A percentile compares a stretch with the other conserved stretches of the same genome.
phyloP scores from a whole-genome alignment of 2,113 vertebrate genomes.

The Urocolius indicus region DNA sequence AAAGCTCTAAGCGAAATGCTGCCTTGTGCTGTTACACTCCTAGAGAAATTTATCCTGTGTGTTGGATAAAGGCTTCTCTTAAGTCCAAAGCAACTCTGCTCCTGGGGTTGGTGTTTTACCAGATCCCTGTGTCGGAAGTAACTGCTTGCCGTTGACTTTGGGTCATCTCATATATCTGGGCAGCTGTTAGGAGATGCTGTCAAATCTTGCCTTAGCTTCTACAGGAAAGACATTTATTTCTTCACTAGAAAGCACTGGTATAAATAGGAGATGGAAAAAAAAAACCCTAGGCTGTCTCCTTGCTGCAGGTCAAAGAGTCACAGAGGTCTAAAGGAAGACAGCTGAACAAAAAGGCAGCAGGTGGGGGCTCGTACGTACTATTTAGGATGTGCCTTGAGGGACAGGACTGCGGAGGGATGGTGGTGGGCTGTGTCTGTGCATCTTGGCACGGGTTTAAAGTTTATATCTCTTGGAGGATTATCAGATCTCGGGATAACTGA shows the following conservation, averaged over 20 bases:
- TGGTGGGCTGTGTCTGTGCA: neutral
- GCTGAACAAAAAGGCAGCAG: slow-evolving; percentile 57
- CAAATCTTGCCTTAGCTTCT: slow-evolving; percentile 54
- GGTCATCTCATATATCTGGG: slow-evolving; percentile 34
- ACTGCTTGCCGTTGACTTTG: neutral
- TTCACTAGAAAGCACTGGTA: slow-evolving; percentile 56
- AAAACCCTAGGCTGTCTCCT: neutral
- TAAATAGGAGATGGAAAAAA: slow-evolving; percentile 58
- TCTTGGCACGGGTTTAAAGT: slow-evolving; percentile 31
- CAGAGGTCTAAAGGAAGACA: slow-evolving; percentile 62
- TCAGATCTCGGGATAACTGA: slow-evolving; percentile 2
- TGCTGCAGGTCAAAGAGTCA: slow-evolving; percentile 58
- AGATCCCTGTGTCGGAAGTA: slow-evolving; percentile 14
- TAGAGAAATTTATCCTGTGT: neutral
- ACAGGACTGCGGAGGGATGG: neutral
- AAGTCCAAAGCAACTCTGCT: neutral
- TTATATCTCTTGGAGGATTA: slow-evolving; percentile 40
- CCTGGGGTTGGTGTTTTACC: neutral
- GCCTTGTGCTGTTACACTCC: neutral
- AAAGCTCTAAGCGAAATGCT: neutral
- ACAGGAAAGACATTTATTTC: slow-evolving; percentile 55
- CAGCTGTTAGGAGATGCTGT: slow-evolving; percentile 57
- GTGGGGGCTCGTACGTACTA: slow-evolving; percentile 6
- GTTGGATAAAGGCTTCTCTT: neutral
- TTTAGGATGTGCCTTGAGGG: slow-evolving; percentile 50